These are phyloP conservation scores for Panagrolaimus sp. DNA, from an alignment of 1,140 invertebrate species.

Conservation along the genomic window DNA sequence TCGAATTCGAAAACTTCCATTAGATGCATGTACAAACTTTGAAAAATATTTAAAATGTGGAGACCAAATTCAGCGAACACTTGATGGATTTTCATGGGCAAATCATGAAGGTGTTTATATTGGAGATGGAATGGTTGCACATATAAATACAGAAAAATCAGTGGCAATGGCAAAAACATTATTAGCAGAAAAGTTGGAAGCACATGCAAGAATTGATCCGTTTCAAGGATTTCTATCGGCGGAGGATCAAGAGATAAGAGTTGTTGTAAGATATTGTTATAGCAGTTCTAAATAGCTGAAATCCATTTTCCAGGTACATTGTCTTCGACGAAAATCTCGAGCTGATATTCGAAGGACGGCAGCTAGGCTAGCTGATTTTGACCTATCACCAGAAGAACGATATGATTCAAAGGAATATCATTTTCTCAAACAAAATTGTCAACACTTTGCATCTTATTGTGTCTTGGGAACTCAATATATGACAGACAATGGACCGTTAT, in stretches of 20 bases:
- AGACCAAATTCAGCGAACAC: background rate
- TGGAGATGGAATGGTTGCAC: background rate
- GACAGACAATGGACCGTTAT: background rate
- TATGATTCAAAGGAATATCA: background rate
- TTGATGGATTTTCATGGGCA: background rate
- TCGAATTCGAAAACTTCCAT: background rate
- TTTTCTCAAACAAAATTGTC: background rate
- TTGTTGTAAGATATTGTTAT: background rate
- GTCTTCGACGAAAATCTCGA: background rate
- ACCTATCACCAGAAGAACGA: background rate
- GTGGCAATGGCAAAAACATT: background rate
- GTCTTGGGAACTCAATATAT: background rate
- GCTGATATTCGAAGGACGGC: background rate
- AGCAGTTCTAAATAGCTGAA: background rate
- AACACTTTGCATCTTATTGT: conserved; percentile 2
- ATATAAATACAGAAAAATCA: background rate
- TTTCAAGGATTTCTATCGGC: background rate
- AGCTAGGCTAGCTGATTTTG: background rate
- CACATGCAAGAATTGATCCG: background rate
- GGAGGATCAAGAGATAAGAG: background rate
- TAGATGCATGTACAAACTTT: background rate
- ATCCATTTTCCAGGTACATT: background rate
- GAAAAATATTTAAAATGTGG: background rate
- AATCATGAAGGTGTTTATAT: conserved; percentile 3
- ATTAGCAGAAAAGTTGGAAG: background rate